Conservation (phyloP, 2,888 invertebrate species). For the Tanypteryx hageni region DNA sequence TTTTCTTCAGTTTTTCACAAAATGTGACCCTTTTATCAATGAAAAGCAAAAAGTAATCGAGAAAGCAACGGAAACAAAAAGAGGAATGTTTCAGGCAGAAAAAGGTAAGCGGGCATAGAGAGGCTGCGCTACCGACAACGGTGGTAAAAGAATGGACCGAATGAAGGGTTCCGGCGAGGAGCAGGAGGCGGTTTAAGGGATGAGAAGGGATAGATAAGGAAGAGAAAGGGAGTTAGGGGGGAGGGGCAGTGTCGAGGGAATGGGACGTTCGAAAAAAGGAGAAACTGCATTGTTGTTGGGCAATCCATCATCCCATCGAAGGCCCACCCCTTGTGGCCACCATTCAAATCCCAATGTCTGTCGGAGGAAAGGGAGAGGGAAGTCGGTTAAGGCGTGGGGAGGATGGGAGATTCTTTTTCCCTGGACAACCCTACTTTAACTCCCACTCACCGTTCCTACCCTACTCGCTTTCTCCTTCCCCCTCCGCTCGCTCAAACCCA, state of each 20-base stretch:
- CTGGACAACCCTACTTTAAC: background rate
- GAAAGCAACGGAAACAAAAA: background rate
- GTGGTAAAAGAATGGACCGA: conserved; percentile 3
- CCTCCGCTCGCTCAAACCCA: background rate
- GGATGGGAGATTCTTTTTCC: background rate
- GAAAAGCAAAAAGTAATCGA: background rate
- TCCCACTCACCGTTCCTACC: conserved; percentile 16
- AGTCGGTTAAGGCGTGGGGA: background rate
- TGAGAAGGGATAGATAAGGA: background rate
- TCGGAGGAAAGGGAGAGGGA: background rate
- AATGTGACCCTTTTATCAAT: no score
- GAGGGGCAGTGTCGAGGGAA: background rate
- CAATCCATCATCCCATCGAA: conserved; percentile 62
- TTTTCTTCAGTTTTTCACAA: no score
- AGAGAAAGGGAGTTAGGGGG: background rate
- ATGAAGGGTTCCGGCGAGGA: background rate
- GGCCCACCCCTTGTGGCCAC: conserved; percentile 15
- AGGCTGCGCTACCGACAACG: background rate
- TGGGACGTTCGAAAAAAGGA: background rate
- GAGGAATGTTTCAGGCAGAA: background rate
- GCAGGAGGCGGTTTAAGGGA: background rate
- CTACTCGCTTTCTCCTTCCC: background rate
- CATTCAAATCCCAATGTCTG: conserved; percentile 50
- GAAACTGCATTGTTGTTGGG: conserved; percentile 42
- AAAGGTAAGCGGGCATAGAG: background rate